Conservation (phyloP, 2,113 vertebrate genomes). For the Bambusicola thoracicus region DNA sequence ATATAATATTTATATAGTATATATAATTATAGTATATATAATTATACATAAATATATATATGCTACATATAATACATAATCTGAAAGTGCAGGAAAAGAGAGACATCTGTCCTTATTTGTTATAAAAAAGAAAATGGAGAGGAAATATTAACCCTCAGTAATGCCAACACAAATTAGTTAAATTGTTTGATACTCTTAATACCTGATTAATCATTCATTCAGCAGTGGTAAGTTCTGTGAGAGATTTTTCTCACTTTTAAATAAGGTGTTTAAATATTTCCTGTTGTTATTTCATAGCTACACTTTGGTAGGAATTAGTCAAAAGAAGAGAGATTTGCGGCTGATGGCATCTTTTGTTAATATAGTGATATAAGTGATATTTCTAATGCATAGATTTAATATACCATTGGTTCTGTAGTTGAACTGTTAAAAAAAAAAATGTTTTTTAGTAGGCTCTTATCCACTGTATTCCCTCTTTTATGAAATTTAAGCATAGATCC, state of each 20-base stretch:
- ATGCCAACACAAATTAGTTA: background rate
- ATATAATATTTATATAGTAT: too few species aligned
- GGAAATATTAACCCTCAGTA: background rate
- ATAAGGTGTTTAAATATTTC: background rate
- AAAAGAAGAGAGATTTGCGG: background rate
- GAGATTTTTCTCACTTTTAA: background rate
- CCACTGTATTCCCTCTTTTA: background rate
- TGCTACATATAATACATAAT: background rate
- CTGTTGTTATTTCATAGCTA: background rate
- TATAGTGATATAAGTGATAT: background rate
- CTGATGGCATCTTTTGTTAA: background rate
- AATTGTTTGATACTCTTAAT: background rate
- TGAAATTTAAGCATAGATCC: background rate
- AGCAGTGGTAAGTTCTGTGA: background rate
- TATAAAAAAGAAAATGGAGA: background rate
- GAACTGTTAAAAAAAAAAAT: background rate
- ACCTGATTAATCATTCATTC: background rate
- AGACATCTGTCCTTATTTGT: fast-evolving
- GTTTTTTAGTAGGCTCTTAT: background rate
- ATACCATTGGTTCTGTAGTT: background rate
- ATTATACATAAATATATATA: too few species aligned
- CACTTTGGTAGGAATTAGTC: background rate
- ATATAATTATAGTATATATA: too few species aligned
- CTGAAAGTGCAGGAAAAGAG: background rate
- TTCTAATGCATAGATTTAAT: background rate